A percentile compares a stretch with the other conserved stretches of the same genome.
Conservation (phyloP, 2,888 invertebrate genomes). For the Diaprepes abbreviatus region DNA sequence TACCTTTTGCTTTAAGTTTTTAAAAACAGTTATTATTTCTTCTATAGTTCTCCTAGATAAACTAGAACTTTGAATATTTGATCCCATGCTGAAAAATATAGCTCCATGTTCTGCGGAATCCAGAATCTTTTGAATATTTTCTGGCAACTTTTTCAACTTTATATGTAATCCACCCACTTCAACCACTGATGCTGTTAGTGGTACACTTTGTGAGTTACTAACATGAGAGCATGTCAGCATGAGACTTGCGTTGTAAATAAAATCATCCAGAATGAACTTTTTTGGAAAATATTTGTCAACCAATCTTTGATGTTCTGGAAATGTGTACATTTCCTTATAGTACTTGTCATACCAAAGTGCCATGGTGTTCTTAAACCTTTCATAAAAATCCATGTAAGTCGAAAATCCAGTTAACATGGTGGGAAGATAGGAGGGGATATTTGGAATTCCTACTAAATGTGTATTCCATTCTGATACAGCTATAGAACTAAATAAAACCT, state of each 20-base stretch:
- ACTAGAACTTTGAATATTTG: constrained; percentile 61
- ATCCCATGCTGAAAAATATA: constrained; percentile 67
- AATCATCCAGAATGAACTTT: constrained; percentile 54
- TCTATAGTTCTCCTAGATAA: constrained; percentile 58
- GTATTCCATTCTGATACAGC: constrained; percentile 67
- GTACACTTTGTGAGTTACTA: constrained; percentile 67
- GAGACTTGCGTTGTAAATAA: constrained; percentile 57
- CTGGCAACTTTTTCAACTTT: constrained; percentile 45
- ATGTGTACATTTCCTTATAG: constrained; percentile 51
- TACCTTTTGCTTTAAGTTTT: constrained; percentile 64
- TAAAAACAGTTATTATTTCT: constrained; percentile 61
- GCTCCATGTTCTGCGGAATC: constrained; percentile 64
- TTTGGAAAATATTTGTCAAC: constrained; percentile 59
- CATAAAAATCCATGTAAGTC: constrained; percentile 69
- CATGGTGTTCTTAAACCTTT: constrained; percentile 70
- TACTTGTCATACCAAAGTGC: constrained; percentile 58
- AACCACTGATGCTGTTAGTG: constrained; percentile 70
- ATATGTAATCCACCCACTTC: constrained; percentile 73
- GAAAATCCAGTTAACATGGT: constrained; percentile 65
- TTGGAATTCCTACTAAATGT: constrained; percentile 67
- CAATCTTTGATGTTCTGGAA: constrained; percentile 56
- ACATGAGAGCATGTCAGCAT: constrained; percentile 66
- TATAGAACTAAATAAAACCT: constrained; percentile 62
- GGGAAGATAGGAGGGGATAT: constrained; percentile 69
- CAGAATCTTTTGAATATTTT: constrained; percentile 62